Evolutionary conservation across 2,888 invertebrate genomes (phyloP), one percentile per base, ranked within the genome.

Genomic region (Leptopterna dolabrata): DNA sequence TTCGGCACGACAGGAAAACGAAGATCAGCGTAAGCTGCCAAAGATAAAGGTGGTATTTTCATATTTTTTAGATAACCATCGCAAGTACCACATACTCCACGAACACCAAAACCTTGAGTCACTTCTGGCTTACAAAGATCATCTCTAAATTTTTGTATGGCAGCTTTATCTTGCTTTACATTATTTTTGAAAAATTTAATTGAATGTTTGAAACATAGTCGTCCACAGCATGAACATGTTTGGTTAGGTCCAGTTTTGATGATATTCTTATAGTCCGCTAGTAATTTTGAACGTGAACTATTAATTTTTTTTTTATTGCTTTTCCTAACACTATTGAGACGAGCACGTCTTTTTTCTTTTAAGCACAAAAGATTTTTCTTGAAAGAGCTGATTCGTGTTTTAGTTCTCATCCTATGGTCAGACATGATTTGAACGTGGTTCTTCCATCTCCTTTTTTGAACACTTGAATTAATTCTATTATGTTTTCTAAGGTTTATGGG

Each of bases 1-100:
- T 41, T 19, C 16, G 88, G 86, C 27, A 88, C 36, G 7, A 14
- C 14, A 27, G 88, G 88, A 80, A 88, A 88, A 11, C 41, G 11
- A 11, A 87, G 13, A 27, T 71, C 81, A 14, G 13, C 11, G 36
- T 63, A 43, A 85, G 36, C 41, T 9, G 51, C 24, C 9, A 13
- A 47, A 47, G 47, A 13, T 47, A 76, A 4, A 6, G 30, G 6
- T 6, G 76, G 76, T 6, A 76, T 13, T 76, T 76, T 30, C 19
- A 16, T 7, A 7, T 86, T 86, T 9, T 11, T 27, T 13, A 83
- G 0, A 29, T 76, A 30, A 27, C 29, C n/a, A 29, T 86, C 63
- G 55, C 86, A 86, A 43, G 86, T 78, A 19, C 47, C 45, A 55
- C 86, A 86, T 9, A 47, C 47, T 3, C 47, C 47, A 47, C 27